Conservation (phyloP, 2,797 vertebrate species). For the Pseudocheirus occidentalis region DNA sequence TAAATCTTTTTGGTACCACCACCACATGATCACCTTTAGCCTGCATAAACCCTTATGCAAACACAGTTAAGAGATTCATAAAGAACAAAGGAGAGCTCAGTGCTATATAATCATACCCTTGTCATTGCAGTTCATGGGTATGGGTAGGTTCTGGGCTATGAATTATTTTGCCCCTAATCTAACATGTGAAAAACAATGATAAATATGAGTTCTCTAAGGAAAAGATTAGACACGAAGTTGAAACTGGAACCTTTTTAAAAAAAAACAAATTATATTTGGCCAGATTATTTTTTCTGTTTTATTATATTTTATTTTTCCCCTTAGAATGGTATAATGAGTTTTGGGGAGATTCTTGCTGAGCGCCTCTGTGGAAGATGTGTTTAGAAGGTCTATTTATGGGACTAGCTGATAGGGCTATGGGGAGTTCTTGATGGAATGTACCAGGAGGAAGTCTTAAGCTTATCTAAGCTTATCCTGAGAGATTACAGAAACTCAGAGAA, state of each 20-base stretch:
- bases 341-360: not conserved
- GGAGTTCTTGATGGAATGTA: constrained; percentile 19
- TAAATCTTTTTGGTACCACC: not conserved
- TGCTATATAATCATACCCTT: not conserved
- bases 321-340: constrained; percentile 20
- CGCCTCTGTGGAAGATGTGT: not conserved
- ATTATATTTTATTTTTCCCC: not conserved
- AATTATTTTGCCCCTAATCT: not conserved
- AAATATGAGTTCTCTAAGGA: not conserved
- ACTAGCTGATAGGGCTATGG: not conserved
- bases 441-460: constrained; percentile 33
- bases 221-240: constrained; percentile 1
- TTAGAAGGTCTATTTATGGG: constrained; percentile 35
- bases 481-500: constrained; percentile 40
- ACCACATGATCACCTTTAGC: not conserved
- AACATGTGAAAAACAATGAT: not conserved
- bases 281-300: constrained; percentile 33
- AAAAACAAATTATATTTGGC: constrained; percentile 23
- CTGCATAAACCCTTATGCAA: not conserved
- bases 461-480: constrained; percentile 26
- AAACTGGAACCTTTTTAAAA: not conserved
- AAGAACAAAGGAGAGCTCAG: not conserved
- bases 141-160: not conserved
- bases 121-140: not conserved
- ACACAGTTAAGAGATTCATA: not conserved